Base-by-base conservation (phyloP, 1,140 invertebrate species). In the Acyrthosiphon pisum region DNA sequence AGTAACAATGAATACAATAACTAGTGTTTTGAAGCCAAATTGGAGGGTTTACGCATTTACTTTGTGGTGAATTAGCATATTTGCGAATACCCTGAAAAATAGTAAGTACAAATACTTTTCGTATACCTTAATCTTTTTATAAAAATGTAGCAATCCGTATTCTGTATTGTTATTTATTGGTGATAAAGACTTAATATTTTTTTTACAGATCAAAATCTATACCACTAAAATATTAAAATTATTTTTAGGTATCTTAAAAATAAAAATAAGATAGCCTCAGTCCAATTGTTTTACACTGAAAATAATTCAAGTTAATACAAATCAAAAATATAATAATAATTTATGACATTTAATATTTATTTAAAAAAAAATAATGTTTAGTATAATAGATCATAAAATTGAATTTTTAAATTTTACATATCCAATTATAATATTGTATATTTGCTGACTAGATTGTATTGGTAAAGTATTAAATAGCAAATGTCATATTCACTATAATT, bases 361-460 rank as follows among this genome's bases (percentile, higher is more conserved):
- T 87, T 37, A 89, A 23, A 89, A 50, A 50, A 88, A 89, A 89
- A 89, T 89, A 89, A 35, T 89, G 11, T 89, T 89, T 37, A 53
- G 35, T 53, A 37, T 26, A 35, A n/a, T 53, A 50, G 18, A 22
- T 48, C 44, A 87, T 35, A 50, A 50, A n/a, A 88, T 8, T 46
- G 4, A 0, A 30, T 30, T 46, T 86, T 86, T 6, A 86, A 46
- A 30, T 18, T 87, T 46, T 46, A 48, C 20, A 14, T 87, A 46
- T 48, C 18, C 6, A n/a, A 46, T 87, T n/a, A 48, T 22, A 53
- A 20, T 53, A 37, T 30, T 53, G 7, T 35, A 50, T 88, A 88
- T 35, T 35, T 9, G 20, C 23, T 53, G 87, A 89, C 87, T 89
- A 89, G 87, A 35, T 89, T 89, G 30, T 53, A 53, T 23, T 53